Percentiles rank a stretch among this genome's conserved stretches.
Conservation (phyloP, 2,797 vertebrate species). For the Mormyrus proboscirostris region DNA sequence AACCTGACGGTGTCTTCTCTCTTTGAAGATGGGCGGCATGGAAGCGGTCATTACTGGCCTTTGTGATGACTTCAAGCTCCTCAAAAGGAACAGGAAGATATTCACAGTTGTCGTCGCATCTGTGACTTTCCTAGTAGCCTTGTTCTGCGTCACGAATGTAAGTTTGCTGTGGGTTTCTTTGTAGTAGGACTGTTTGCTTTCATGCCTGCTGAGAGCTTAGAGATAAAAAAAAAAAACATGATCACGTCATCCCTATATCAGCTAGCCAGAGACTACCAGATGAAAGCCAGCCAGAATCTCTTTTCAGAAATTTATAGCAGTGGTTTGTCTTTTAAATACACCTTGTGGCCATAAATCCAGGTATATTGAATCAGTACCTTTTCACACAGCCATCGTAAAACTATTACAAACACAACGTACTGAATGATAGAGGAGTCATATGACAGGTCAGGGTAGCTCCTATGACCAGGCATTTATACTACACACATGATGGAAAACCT, state of each 20-base stretch:
- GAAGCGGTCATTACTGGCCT: conserved; percentile 94
- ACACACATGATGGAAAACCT: neutral
- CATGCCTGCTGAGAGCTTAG: neutral
- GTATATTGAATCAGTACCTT: neutral
- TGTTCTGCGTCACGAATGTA: conserved; percentile 90
- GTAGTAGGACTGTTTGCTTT: neutral
- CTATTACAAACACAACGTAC: neutral
- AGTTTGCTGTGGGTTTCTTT: conserved; percentile 43
- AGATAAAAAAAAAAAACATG: neutral
- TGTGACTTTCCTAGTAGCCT: conserved; percentile 84
- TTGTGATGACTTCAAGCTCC: conserved; percentile 84
- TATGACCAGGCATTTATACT: neutral
- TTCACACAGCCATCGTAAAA: neutral
- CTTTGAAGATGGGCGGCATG: conserved; percentile 93
- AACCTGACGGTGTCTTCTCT: neutral
- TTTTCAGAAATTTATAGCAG: neutral
- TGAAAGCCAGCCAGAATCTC: neutral
- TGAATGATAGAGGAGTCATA: neutral
- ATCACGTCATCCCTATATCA: neutral
- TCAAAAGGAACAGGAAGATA: conserved; percentile 86
- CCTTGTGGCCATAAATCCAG: neutral
- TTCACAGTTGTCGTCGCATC: conserved; percentile 82
- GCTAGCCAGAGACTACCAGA: conserved; percentile 2
- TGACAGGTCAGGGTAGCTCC: neutral
- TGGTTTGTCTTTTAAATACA: neutral